Percentiles rank a stretch among this genome's conserved stretches.
phyloP scores from a whole-genome alignment of 64 coral and sea anemone genomes.

The Cladopsammia gracilis region DNA sequence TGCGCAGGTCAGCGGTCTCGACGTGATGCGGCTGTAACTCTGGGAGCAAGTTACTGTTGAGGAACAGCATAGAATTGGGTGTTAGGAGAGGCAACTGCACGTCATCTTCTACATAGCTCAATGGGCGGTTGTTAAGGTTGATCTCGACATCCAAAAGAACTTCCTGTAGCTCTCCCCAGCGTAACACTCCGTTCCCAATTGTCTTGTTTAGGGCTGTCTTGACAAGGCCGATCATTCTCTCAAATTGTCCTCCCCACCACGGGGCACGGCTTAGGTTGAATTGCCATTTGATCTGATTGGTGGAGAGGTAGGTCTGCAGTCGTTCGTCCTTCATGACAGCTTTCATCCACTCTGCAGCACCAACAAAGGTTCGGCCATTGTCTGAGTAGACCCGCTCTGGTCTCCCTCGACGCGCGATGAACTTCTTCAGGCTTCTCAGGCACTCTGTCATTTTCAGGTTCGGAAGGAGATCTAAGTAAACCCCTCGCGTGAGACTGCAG shows the following conservation, averaged over 20 bases:
- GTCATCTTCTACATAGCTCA: conserved; percentile 31
- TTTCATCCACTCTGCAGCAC: conserved; percentile 20
- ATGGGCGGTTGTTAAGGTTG: conserved; percentile 28
- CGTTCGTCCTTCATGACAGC: conserved; percentile 12
- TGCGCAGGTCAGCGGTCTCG: neutral
- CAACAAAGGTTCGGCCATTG: conserved; percentile 28
- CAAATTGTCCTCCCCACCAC: conserved; percentile 36
- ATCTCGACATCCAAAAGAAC: conserved; percentile 3
- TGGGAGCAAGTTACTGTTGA: neutral
- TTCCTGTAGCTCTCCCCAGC: neutral
- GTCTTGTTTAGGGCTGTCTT: conserved; percentile 21
- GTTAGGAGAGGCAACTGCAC: neutral
- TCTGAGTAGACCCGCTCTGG: conserved; percentile 11
- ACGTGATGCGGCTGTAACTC: neutral
- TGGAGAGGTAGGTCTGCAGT: neutral
- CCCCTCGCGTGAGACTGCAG: neutral
- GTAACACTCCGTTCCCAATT: conserved; percentile 14
- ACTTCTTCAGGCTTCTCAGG: neutral
- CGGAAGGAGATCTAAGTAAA: neutral
- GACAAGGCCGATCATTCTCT: conserved; percentile 33
- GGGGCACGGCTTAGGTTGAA: too few species aligned
- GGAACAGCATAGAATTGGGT: neutral
- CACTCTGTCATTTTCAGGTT: neutral
- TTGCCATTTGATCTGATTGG: conserved; percentile 34
- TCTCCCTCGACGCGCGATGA: neutral